Base-by-base conservation (phyloP, 2,797 vertebrate species). In the Linurgus olivaceus region DNA sequence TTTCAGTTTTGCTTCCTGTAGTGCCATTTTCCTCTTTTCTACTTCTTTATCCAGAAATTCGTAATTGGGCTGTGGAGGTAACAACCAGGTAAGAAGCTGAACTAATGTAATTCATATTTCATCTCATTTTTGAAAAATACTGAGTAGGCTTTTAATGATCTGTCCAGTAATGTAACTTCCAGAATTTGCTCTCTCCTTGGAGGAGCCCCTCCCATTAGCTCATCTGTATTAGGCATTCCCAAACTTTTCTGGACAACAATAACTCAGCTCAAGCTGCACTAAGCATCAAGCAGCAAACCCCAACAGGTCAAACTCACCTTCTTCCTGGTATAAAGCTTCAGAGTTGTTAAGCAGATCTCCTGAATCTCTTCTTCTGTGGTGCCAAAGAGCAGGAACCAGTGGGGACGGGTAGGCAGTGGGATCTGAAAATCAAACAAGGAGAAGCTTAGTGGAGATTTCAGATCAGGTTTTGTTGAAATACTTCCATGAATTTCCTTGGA, bases 21-120 rank as follows among this genome's bases (percentile, higher is more conserved):
- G 96, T 72, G 98, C 98, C 97, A 99, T 97, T 97, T 99, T 99
- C 90, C 99, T 98, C 84, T 99, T 99, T 94, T 99, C 99, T 94
- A 99, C 99, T 97, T 99, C 99, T 93, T 99, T 99, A 95, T 99
- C 99, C 96, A 99, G 90, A 35, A 99, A 98, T 11, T 99, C 99
- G 2, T 99, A 99, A 97, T 99, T 99, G 17, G 99, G 99, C 99
- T 99, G 93, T 85, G 72, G 55, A 86, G 88, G 13, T 5, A 82
- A 42, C 28, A 52, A 25, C 0, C 4, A 7, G 5, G 14, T 73
- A 73, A 75, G 47, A 83, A 92, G 78, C 24, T 59, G 18, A 83
- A 62, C 23, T 48, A 24, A 29, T 3, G 48, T 2, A 40, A 72
- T 33, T 40, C 1, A 0, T 21, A 17, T 12, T 91, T 31, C 3